Percentiles rank a stretch among this genome's conserved stretches.
These are phyloP conservation scores for Lasioglossum vierecki DNA, from an alignment of 2,888 invertebrate genomes.

Conservation along the genomic window DNA sequence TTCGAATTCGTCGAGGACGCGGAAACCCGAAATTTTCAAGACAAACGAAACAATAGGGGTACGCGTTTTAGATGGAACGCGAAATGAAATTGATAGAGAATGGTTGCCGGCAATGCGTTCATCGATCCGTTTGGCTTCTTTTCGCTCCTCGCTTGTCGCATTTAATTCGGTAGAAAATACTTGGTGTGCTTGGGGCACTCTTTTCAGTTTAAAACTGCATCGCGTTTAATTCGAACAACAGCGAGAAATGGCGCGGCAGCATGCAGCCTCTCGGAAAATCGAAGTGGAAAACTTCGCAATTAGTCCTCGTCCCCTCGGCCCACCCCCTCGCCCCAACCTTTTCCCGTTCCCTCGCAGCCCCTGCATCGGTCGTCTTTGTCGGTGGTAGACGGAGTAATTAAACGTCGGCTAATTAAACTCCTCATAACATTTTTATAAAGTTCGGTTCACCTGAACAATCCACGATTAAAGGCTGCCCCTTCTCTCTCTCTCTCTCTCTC, in stretches of 20 bases:
- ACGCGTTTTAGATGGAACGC: not conserved
- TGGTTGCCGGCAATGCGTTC: constrained; percentile 50
- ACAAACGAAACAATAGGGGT: not conserved
- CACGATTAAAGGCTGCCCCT: constrained; percentile 35
- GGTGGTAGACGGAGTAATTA: constrained; percentile 75
- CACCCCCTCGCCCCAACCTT: not conserved
- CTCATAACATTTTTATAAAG: constrained; percentile 82
- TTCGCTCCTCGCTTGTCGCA: constrained; percentile 68
- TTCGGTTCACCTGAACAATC: constrained; percentile 68
- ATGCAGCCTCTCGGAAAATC: constrained; percentile 72
- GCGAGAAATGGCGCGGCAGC: constrained; percentile 70
- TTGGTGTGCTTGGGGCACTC: constrained; percentile 69
- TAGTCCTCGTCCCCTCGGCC: constrained; percentile 66
- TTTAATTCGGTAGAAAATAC: constrained; percentile 71
- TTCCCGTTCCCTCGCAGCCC: constrained; percentile 24
- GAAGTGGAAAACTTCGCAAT: constrained; percentile 80
- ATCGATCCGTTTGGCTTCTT: constrained; percentile 70
- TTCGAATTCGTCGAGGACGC: too few relatives aligned
- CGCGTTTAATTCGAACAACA: constrained; percentile 76
- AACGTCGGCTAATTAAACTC: constrained; percentile 80
- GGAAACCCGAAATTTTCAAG: not conserved
- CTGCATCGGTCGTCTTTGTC: constrained; percentile 61
- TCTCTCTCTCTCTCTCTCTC: not conserved
- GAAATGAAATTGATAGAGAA: constrained; percentile 11
- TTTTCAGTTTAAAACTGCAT: constrained; percentile 75